phyloP scores from a whole-genome alignment of 2,113 vertebrate genomes.

The Notarius quadriscutis region DNA sequence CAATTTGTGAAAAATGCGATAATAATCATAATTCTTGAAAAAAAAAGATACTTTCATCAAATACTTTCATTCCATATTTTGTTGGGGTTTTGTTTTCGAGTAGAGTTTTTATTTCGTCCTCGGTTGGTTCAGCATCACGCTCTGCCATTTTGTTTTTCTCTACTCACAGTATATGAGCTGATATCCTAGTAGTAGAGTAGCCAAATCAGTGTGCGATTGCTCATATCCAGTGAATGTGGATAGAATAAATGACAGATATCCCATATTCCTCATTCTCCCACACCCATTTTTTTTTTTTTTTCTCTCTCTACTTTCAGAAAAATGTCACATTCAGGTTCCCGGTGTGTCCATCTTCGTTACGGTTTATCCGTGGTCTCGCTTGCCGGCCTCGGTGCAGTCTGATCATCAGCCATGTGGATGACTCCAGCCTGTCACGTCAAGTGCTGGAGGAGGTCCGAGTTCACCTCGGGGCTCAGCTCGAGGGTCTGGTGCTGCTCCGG shows the following conservation, averaged over 20 bases:
- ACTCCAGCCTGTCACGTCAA: conserved; percentile 69
- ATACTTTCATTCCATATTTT: too few species aligned
- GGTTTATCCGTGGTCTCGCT: conserved; percentile 69
- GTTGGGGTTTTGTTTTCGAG: too few species aligned
- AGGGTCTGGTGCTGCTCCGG: conserved; percentile 74
- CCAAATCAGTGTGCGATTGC: too few species aligned
- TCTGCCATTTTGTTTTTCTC: too few species aligned
- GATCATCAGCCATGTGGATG: conserved; percentile 76
- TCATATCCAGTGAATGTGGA: too few species aligned
- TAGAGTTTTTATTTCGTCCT: too few species aligned
- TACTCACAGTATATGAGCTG: too few species aligned
- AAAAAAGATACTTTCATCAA: too few species aligned
- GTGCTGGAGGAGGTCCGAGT: conserved; percentile 71
- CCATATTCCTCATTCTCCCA: background rate
- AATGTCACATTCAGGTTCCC: conserved; percentile 76
- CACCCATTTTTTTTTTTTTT: background rate
- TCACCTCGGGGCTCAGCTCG: conserved; percentile 71
- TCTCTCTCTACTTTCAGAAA: conserved; percentile 61
- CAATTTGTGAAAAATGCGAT: too few species aligned
- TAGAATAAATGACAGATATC: background rate
- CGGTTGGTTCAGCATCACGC: too few species aligned
- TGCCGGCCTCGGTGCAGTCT: conserved; percentile 66
- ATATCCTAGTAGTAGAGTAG: too few species aligned
- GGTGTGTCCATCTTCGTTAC: conserved; percentile 71
- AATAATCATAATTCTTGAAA: too few species aligned